Conservation (phyloP, 2,888 invertebrate species). For the Scaptomyza cyrtandrae region DNA sequence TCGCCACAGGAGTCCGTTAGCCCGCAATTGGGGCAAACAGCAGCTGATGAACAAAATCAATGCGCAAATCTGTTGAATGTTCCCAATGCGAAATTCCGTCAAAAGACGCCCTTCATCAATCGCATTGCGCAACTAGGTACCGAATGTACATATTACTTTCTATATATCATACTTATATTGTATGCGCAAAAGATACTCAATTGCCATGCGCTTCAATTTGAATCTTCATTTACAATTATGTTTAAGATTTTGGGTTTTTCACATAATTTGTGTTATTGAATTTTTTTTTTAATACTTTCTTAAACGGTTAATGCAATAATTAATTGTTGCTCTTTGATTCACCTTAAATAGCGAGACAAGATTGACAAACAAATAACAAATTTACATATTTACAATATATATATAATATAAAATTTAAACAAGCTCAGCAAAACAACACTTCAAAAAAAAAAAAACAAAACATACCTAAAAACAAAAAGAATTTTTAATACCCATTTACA, state of each 20-base stretch:
- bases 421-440: slow-evolving; percentile 39
- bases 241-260: slow-evolving; percentile 1
- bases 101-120: slow-evolving; percentile 83
- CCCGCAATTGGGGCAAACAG: slow-evolving; percentile 43
- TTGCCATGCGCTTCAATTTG: slow-evolving; percentile 73
- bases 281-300: slow-evolving; percentile 37
- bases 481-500: slow-evolving; percentile 15
- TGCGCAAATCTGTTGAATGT: slow-evolving; percentile 66
- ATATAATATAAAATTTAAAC: slow-evolving; percentile 27
- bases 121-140: slow-evolving; percentile 84
- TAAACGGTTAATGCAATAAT: slow-evolving; percentile 62
- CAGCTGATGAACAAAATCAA: slow-evolving; percentile 62
- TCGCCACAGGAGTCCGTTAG: slow-evolving; percentile 72
- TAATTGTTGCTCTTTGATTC: slow-evolving; percentile 79
- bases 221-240: slow-evolving; percentile 18
- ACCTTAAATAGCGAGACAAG: slow-evolving; percentile 69
- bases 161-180: slow-evolving; percentile 58
- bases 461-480: slow-evolving; percentile 12
- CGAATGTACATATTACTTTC: slow-evolving; percentile 56
- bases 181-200: slow-evolving; percentile 75
- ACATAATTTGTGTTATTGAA: slow-evolving; percentile 21
- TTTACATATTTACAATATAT: slow-evolving; percentile 1
- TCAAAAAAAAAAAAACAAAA: slow-evolving; percentile 19
- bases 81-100: slow-evolving; percentile 80
- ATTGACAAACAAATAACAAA: slow-evolving; percentile 41